Evolutionary conservation across 2,797 vertebrate species (phyloP), one percentile per base, ranked within the genome.

Genomic region (Heliangelus exortis): DNA sequence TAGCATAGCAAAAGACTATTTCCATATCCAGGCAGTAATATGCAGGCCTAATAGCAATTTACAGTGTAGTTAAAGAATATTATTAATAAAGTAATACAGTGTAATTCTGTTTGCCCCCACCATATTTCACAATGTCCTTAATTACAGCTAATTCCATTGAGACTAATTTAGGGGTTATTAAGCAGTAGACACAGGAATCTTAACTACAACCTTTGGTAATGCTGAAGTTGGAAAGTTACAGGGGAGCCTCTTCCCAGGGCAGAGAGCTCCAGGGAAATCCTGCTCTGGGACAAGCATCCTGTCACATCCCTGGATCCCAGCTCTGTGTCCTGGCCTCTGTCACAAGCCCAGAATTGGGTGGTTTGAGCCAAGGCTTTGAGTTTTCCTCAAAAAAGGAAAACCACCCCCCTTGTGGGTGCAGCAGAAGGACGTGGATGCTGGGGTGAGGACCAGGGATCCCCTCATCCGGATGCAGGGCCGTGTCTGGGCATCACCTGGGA

Each of bases 1-100:
- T 98, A 98, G 98, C 97, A 97, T 97, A 97, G 97, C 97, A 97
- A 98, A 98, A 97, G 97, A 97, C 96, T 97, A 97, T 98, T 98
- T 98, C 96, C 97, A 97, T 97, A 97, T 96, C 97, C 96, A 97
- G 97, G 96, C 97, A 97, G 97, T 97, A 98, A 97, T 97, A 97
- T 92, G 96, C 95, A 57, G 97, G 94, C 97, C 97, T 98, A 98
- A 98, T 97, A 98, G 97, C 97, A 98, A 98, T 98, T 98, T 97
- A 95, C 97, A 96, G 95, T 92, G 97, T 97, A 97, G 97, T 98
- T 97, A 97, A 98, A 98, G 97, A 98, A 98, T 98, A 98, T 98
- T 98, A 98, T 98, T 98, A 97, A 98, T 98, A 98, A 98, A 98
- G 96, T 95, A 97, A 97, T 97, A 95, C 92, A 93, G 97, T 93